phyloP scores from a whole-genome alignment of 2,797 vertebrate genomes.

The Premnoplex brunnescens region DNA sequence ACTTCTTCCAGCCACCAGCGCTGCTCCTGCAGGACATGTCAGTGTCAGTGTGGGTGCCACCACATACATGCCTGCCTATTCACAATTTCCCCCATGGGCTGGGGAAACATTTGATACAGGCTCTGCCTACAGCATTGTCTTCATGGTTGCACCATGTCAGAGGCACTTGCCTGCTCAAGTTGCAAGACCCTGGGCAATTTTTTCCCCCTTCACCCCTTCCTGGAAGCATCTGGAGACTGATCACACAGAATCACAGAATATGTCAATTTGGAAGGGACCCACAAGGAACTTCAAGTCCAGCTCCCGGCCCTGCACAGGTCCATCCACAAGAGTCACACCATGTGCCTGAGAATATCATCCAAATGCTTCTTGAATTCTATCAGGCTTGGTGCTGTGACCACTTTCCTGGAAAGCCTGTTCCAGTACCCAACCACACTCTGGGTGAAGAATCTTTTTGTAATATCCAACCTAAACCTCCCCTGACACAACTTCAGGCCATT shows the following conservation, averaged over 20 bases:
- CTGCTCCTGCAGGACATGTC: neutral
- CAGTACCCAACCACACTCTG: neutral
- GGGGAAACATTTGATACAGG: too few species aligned
- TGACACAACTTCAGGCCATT: neutral
- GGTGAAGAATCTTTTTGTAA: neutral
- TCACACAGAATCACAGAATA: neutral
- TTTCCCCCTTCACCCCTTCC: neutral
- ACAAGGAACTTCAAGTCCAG: neutral
- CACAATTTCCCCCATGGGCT: fast-evolving
- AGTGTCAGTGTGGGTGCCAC: neutral
- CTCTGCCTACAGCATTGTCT: fast-evolving
- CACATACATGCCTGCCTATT: neutral
- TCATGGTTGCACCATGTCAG: fast-evolving
- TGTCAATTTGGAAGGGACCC: neutral
- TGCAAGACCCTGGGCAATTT: neutral
- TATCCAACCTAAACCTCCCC: neutral
- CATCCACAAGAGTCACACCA: neutral
- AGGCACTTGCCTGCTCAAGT: neutral
- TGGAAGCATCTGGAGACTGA: too few species aligned
- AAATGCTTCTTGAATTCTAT: neutral
- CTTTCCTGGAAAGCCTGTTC: neutral
- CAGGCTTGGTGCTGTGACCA: neutral
- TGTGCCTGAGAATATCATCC: neutral
- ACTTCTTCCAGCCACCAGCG: neutral
- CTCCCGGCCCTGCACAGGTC: neutral